phyloP scores from a whole-genome alignment of 2,797 vertebrate genomes.

The Phyllotis vaccarum region DNA sequence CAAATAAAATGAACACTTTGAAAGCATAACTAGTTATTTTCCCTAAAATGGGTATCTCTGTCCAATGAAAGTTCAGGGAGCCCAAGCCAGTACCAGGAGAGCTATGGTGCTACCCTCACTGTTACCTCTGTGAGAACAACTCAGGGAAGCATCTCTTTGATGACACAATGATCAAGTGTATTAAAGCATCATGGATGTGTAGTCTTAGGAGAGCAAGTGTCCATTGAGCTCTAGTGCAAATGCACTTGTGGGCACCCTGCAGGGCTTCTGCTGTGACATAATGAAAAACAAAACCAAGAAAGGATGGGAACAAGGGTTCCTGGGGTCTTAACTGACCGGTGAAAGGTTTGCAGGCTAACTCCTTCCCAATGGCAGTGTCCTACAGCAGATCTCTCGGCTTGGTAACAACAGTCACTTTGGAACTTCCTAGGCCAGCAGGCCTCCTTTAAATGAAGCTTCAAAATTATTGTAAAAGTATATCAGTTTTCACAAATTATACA shows the following conservation, averaged over 20 bases:
- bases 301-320: not conserved
- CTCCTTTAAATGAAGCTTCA: not conserved
- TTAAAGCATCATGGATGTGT: not conserved
- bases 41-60: not conserved
- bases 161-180: not conserved
- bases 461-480: slow-evolving; percentile 22
- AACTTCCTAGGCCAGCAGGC: not conserved
- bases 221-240: fast-evolving
- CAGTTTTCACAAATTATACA: not conserved
- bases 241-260: not conserved
- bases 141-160: not conserved
- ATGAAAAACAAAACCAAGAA: not conserved
- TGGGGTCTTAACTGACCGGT: not conserved
- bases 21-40: not conserved
- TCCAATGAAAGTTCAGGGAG: not conserved
- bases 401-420: not conserved
- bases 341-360: not conserved
- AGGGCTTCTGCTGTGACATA: not conserved
- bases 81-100: fast-evolving
- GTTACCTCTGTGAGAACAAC: not conserved
- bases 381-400: not conserved
- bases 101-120: not conserved
- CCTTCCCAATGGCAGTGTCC: not conserved
- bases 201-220: not conserved
- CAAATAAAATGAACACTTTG: not conserved